Evolutionary conservation across 2,113 vertebrate genomes (phyloP).

Genomic region (Cyprinus carpio): DNA sequence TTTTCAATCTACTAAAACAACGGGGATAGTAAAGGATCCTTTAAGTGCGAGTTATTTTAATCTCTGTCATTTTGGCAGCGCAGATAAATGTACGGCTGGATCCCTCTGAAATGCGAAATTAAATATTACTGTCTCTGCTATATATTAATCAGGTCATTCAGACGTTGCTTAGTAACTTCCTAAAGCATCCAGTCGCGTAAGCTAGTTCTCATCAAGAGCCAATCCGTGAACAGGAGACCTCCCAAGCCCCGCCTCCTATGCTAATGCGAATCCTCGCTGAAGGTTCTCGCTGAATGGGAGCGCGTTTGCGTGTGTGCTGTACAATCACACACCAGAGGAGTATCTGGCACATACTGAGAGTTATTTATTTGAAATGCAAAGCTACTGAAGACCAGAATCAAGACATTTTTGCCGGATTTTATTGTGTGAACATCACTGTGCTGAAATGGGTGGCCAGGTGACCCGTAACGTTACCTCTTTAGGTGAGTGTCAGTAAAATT

Average conservation of each 20-base stretch:
- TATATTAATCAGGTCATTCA: not conserved
- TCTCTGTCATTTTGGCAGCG: not conserved
- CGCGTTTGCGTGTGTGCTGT: not conserved
- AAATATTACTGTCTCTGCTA: not conserved
- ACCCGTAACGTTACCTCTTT: slow-evolving; percentile 8
- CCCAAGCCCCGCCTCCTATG: slow-evolving; percentile 19
- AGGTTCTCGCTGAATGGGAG: not conserved
- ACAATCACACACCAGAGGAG: not conserved
- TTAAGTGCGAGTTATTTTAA: not conserved
- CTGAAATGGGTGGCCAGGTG: slow-evolving; percentile 35
- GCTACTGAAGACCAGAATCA: not conserved
- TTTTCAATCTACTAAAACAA: not conserved
- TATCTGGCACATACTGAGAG: not conserved
- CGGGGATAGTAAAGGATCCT: not conserved
- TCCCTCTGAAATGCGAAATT: not conserved
- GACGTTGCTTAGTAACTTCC: not conserved
- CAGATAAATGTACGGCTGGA: not conserved
- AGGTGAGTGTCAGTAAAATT: not conserved
- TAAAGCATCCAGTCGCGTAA: not conserved
- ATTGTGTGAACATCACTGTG: not conserved
- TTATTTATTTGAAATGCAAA: not conserved
- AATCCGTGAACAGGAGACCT: not conserved
- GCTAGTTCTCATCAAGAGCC: not conserved
- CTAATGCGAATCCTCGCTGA: not conserved
- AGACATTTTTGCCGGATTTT: not conserved